A percentile compares a stretch with the other conserved stretches of the same genome.
Evolutionary conservation across 2,113 vertebrate species (phyloP).

Genomic region (Peucedramus taeniatus): DNA sequence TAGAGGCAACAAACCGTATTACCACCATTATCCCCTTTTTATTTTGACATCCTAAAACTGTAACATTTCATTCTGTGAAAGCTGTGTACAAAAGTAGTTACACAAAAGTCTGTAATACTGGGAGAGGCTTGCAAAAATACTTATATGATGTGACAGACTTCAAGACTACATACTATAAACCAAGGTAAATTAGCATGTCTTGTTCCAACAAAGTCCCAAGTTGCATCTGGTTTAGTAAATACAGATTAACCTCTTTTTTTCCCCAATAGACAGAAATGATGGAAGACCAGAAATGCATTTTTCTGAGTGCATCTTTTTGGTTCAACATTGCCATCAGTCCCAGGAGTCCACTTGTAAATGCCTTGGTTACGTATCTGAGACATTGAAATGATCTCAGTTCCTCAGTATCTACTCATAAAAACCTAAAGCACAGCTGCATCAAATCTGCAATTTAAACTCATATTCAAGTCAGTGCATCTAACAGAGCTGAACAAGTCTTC

Average conservation of each 20-base stretch:
- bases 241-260: neutral
- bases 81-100: neutral
- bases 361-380: neutral
- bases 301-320: neutral
- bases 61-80: neutral
- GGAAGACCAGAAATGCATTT: neutral
- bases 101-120: neutral
- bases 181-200: neutral
- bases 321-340: neutral
- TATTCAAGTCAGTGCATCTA: neutral
- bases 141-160: neutral
- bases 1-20: neutral
- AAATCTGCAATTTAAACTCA: neutral
- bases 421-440: neutral
- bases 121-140: neutral
- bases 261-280: neutral
- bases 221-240: neutral
- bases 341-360: neutral
- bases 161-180: neutral
- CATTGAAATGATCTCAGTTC: rapidly evolving
- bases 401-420: neutral
- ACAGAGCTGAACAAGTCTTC: neutral
- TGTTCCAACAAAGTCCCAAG: neutral
- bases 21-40: neutral
- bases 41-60: neutral